phyloP scores from a whole-genome alignment of 2,797 vertebrate species.

The Poeciliopsis infans region DNA sequence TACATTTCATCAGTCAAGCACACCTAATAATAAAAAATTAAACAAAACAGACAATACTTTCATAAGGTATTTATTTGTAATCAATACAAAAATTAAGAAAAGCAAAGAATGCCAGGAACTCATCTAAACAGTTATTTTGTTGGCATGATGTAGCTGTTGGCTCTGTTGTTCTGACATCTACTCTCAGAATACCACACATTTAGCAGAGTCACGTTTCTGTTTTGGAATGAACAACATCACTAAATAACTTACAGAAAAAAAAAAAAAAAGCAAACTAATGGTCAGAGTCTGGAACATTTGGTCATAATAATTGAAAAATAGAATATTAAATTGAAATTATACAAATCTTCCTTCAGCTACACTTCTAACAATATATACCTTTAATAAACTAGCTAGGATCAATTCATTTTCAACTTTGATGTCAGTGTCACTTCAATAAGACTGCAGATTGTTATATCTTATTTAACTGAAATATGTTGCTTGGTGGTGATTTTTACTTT shows the following conservation, averaged over 20 bases:
- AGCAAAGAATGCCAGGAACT: slow-evolving; percentile 50
- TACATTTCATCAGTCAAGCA: neutral
- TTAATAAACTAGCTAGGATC: neutral
- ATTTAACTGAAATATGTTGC: neutral
- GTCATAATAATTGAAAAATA: slow-evolving; percentile 51
- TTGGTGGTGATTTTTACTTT: neutral
- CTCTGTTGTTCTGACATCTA: slow-evolving; percentile 7
- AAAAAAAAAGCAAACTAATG: slow-evolving; percentile 21
- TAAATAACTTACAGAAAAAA: slow-evolving; percentile 25
- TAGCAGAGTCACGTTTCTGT: slow-evolving; percentile 14
- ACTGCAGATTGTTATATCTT: neutral
- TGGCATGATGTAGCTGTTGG: slow-evolving; percentile 31
- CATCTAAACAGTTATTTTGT: slow-evolving; percentile 1
- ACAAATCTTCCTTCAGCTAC: slow-evolving; percentile 10
- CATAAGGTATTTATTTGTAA: slow-evolving; percentile 66
- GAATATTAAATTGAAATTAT: slow-evolving; percentile 38
- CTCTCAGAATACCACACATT: slow-evolving; percentile 24
- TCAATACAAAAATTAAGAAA: slow-evolving; percentile 70
- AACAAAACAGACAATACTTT: slow-evolving; percentile 27
- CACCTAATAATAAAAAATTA: neutral
- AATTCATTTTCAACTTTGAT: neutral
- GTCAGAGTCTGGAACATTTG: slow-evolving; percentile 40
- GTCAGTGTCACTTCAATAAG: neutral
- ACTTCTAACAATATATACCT: neutral
- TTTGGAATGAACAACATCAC: slow-evolving; percentile 18